Conservation (phyloP, 2,113 vertebrate species). For the Emberiza fucata region DNA sequence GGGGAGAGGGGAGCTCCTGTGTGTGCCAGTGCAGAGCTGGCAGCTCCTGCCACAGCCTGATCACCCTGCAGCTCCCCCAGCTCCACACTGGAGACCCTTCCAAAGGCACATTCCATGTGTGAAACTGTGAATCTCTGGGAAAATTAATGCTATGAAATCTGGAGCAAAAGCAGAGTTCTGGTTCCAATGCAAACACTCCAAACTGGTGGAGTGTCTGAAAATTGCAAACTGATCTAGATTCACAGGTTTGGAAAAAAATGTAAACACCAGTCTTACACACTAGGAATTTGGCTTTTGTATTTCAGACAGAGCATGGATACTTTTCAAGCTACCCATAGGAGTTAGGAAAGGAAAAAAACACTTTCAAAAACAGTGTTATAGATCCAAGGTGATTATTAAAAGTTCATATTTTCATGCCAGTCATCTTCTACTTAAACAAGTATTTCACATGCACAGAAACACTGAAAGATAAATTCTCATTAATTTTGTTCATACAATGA, state of each 20-base stretch:
- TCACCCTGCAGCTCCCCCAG: neutral
- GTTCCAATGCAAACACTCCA: neutral
- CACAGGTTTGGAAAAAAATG: neutral
- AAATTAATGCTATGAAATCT: neutral
- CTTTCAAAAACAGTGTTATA: neutral
- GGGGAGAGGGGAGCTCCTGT: neutral
- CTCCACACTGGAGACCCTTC: neutral
- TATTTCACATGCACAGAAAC: neutral
- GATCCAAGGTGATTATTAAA: neutral
- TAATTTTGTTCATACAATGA: neutral
- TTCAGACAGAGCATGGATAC: neutral
- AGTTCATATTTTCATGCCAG: neutral
- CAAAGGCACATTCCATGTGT: accelerated
- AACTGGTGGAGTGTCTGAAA: neutral
- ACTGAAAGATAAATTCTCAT: neutral
- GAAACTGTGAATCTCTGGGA: neutral
- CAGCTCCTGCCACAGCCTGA: neutral
- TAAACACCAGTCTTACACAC: neutral
- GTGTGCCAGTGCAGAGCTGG: neutral
- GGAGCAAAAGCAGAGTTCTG: neutral
- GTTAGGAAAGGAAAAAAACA: neutral
- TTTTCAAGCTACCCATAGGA: neutral
- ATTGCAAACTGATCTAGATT: neutral
- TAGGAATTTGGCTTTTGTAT: neutral
- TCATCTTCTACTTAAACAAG: neutral